phyloP scores from a whole-genome alignment of 2,113 vertebrate species.

The Cyanocitta stelleri region DNA sequence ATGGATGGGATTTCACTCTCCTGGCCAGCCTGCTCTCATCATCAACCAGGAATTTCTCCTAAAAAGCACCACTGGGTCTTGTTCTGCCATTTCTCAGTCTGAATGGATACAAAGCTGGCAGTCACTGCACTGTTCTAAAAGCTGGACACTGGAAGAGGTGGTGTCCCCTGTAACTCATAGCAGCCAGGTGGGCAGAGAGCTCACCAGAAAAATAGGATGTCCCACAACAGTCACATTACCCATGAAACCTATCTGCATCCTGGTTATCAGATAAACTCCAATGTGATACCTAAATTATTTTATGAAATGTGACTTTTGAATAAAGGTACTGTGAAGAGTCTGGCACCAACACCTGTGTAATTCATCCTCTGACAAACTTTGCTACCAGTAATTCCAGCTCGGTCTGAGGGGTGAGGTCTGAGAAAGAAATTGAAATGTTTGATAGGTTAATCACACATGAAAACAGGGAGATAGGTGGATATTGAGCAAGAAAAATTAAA shows the following conservation, averaged over 20 bases:
- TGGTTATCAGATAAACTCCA: background rate
- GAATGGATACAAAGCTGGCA: background rate
- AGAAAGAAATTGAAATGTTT: background rate
- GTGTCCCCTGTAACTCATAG: background rate
- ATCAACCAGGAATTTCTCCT: background rate
- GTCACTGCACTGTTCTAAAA: background rate
- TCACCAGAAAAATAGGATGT: background rate
- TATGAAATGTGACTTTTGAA: background rate
- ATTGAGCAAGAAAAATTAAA: background rate
- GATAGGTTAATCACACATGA: background rate
- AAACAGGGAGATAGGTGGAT: background rate
- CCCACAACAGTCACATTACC: background rate
- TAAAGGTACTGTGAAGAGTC: background rate
- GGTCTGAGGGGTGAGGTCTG: fast-evolving
- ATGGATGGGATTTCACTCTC: background rate
- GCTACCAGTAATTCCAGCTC: background rate
- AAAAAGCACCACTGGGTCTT: background rate
- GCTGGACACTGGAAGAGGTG: background rate
- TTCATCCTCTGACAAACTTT: background rate
- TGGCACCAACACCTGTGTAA: background rate
- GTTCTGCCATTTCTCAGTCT: background rate
- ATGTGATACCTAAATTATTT: background rate
- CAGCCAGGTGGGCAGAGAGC: background rate
- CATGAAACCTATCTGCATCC: background rate
- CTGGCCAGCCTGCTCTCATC: background rate